These are phyloP conservation scores for Misgurnus mizolepis DNA, from an alignment of 2,113 vertebrate genomes.

Conservation along the genomic window DNA sequence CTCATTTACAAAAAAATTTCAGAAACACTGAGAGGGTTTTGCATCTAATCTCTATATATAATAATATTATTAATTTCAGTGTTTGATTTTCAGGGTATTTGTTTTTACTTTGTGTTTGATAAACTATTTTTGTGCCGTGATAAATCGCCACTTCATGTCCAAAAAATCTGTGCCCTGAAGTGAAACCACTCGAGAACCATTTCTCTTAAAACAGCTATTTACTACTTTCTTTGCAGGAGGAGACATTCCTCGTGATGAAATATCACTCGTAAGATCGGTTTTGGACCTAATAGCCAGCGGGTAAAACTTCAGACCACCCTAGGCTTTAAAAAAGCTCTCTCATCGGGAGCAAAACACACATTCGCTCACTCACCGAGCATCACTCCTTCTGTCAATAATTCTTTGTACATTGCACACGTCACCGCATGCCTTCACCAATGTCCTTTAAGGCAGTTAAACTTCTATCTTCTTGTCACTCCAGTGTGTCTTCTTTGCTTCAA, in stretches of 20 bases:
- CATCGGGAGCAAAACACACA: slow-evolving; percentile 22
- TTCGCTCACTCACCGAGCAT: slow-evolving; percentile 9
- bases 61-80: no score
- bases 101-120: no score
- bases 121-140: no score
- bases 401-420: slow-evolving; percentile 7
- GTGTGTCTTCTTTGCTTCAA: slow-evolving; percentile 28
- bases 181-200: no score
- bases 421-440: not conserved
- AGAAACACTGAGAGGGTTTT: no score
- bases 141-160: no score
- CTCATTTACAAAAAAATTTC: no score
- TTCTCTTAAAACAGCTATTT: not conserved
- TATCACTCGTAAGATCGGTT: slow-evolving; percentile 1
- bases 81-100: no score
- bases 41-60: no score
- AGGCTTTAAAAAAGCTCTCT: not conserved
- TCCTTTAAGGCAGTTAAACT: slow-evolving; percentile 24
- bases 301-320: slow-evolving; percentile 4
- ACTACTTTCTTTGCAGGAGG: not conserved
- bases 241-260: slow-evolving; percentile 7
- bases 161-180: no score
- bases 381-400: slow-evolving; percentile 13
- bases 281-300: not conserved
- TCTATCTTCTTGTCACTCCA: slow-evolving; percentile 42